phyloP scores from a whole-genome alignment of 2,113 vertebrate species.

The Lontra canadensis region DNA sequence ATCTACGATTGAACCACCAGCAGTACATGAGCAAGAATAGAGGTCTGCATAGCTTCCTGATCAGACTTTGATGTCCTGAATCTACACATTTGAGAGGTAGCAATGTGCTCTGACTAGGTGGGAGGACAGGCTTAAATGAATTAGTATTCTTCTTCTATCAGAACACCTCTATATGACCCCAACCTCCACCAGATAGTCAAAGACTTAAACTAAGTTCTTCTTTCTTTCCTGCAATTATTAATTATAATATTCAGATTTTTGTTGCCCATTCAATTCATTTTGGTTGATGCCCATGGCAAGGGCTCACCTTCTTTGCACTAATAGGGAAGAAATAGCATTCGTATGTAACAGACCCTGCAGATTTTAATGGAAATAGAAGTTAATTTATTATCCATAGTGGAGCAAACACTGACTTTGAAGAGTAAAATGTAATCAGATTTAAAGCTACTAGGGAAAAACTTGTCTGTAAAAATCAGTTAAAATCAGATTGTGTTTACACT shows the following conservation, averaged over 20 bases:
- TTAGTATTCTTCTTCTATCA: neutral
- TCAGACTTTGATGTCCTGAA: neutral
- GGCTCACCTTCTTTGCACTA: neutral
- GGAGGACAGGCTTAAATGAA: neutral
- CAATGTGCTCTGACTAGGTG: neutral
- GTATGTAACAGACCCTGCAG: neutral
- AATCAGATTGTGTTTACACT: neutral
- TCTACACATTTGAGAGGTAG: neutral
- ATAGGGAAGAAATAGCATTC: neutral
- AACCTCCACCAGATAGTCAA: neutral
- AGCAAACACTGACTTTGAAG: slow-evolving; percentile 1
- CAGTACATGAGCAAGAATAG: neutral
- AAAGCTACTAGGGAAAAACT: neutral
- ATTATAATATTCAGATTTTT: neutral
- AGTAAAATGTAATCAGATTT: neutral
- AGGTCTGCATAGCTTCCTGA: neutral
- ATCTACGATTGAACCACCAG: neutral
- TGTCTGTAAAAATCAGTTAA: neutral
- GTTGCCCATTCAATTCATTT: neutral
- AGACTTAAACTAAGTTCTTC: neutral
- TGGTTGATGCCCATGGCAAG: neutral
- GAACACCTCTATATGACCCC: neutral
- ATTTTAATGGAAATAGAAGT: neutral
- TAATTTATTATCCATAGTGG: neutral
- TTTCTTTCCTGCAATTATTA: neutral